Percentiles rank a stretch among this genome's conserved stretches.
These are phyloP conservation scores for Petrocephalus schoutedeni DNA, from an alignment of 2,797 vertebrate species.

Conservation along the genomic window DNA sequence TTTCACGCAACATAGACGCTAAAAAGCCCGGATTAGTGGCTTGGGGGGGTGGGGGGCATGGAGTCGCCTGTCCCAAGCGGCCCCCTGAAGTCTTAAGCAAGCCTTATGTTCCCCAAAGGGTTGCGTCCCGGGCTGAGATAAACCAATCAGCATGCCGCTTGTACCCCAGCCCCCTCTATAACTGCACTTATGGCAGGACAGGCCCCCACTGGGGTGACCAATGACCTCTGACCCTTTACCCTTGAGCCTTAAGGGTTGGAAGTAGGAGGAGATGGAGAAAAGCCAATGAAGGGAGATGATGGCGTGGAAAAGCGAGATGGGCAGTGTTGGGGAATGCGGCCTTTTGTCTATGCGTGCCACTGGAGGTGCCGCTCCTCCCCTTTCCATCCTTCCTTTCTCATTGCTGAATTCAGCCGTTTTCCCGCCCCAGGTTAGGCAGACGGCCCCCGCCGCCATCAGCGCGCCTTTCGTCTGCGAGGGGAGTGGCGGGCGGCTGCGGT, in stretches of 20 bases:
- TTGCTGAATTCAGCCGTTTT: neutral
- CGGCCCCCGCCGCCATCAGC: neutral
- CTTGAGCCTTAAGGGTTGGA: slow-evolving; percentile 11
- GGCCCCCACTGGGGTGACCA: neutral
- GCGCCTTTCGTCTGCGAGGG: neutral
- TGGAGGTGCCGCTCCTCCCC: neutral
- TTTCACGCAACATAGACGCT: neutral
- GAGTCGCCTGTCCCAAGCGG: too few species aligned
- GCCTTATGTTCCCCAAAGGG: neutral
- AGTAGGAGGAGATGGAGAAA: slow-evolving; percentile 13
- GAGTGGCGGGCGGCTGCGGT: neutral
- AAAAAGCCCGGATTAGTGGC: neutral
- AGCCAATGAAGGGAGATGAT: slow-evolving; percentile 10
- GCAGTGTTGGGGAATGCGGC: neutral
- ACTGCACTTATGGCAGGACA: neutral
- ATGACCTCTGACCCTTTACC: neutral
- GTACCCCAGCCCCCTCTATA: neutral
- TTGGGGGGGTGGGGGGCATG: neutral
- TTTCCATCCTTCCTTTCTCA: neutral
- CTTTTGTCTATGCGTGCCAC: neutral
- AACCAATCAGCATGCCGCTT: neutral
- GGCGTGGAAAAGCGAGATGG: neutral
- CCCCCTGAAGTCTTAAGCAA: slow-evolving; percentile 1
- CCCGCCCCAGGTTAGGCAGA: neutral
- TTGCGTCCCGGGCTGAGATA: neutral